Conservation (phyloP, 1,140 invertebrate genomes). For the Epicauta chinensis region DNA sequence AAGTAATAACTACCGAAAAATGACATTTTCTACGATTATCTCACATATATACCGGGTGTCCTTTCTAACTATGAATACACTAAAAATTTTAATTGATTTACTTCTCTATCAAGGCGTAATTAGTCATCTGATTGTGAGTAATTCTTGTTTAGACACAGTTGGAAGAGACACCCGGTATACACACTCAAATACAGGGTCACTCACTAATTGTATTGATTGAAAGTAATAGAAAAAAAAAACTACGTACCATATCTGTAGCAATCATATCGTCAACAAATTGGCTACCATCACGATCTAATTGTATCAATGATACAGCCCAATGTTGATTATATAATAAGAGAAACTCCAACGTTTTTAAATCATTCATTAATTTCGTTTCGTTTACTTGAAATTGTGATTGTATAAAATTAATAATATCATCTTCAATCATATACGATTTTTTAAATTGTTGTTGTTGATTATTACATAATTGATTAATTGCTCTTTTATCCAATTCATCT, state of each 20-base stretch:
- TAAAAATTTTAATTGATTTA: too few relatives aligned
- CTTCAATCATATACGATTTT: conserved; percentile 50
- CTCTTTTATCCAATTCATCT: conserved; percentile 50
- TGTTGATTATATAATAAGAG: conserved; percentile 61
- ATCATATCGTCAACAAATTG: conserved; percentile 7
- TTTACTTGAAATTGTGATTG: not conserved
- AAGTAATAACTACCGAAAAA: too few relatives aligned
- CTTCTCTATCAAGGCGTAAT: too few relatives aligned
- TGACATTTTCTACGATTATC: too few relatives aligned
- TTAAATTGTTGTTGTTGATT: conserved; percentile 44
- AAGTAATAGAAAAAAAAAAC: too few relatives aligned
- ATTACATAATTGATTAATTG: conserved; percentile 54
- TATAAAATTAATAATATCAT: conserved; percentile 44
- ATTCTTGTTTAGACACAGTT: too few relatives aligned
- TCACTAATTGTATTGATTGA: too few relatives aligned
- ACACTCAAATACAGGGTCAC: too few relatives aligned
- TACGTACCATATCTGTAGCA: not conserved
- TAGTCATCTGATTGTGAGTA: too few relatives aligned
- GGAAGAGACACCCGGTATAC: too few relatives aligned
- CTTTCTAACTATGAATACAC: too few relatives aligned
- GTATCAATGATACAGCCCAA: conserved; percentile 58
- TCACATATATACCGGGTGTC: too few relatives aligned
- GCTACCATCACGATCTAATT: conserved; percentile 40
- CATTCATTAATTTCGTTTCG: conserved; percentile 43
- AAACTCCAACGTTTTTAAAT: conserved; percentile 60